Evolutionary conservation across 2,113 vertebrate genomes (phyloP).

Genomic region (Melanocharis versteri): DNA sequence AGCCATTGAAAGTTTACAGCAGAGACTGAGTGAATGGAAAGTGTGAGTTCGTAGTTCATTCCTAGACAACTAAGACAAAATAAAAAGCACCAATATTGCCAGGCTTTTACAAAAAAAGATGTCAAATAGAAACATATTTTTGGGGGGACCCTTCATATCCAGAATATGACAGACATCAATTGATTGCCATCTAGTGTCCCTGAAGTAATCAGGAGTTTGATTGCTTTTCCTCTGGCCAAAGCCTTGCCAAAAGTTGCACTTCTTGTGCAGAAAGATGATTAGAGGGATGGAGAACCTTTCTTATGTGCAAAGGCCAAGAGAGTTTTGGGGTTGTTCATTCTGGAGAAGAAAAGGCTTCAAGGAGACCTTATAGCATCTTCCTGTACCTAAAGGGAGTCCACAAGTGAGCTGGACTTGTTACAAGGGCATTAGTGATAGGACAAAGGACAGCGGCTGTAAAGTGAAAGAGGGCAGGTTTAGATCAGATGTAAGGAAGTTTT

Average conservation of each 20-base stretch:
- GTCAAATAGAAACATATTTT: neutral
- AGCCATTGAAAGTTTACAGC: neutral
- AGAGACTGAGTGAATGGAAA: neutral
- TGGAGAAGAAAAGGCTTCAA: neutral
- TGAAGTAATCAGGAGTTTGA: neutral
- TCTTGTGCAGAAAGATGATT: neutral
- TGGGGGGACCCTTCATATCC: neutral
- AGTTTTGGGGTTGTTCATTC: neutral
- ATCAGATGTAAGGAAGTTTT: neutral
- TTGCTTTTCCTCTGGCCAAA: neutral
- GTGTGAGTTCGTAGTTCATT: neutral
- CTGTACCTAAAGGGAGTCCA: neutral
- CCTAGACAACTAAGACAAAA: neutral
- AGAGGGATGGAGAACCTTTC: neutral
- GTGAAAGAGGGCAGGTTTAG: neutral
- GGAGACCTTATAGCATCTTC: neutral
- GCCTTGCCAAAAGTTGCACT: neutral
- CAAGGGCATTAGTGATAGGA: no score
- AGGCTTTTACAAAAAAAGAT: neutral
- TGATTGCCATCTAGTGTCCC: neutral
- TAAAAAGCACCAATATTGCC: neutral
- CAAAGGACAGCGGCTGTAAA: neutral
- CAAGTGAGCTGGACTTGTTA: neutral
- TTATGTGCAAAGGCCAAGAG: neutral
- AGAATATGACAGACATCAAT: neutral